Evolutionary conservation across 2,113 vertebrate species (phyloP), one percentile per base, ranked within the genome.

Genomic region (Nicator chloris): DNA sequence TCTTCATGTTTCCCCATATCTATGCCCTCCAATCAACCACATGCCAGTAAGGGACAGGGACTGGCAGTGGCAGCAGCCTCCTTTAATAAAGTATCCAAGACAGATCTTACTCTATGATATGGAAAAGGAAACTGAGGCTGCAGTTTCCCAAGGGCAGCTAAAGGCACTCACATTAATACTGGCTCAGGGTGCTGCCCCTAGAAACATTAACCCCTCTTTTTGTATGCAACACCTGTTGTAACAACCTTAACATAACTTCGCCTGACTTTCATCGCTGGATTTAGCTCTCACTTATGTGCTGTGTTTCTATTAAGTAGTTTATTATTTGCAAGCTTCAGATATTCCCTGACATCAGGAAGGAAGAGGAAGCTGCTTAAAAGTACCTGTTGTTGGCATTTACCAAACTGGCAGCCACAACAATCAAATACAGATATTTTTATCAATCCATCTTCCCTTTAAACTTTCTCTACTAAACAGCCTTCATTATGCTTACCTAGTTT

Each of bases 401-500:
- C 69, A 61, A 65, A 59, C 6, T 27, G 37, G 44, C 51, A 88
- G 61, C 31, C 28, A n/a, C n/a, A 72, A 57, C 40, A 77, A 22
- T 15, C 9, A 5, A 84, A 90, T 21, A 61, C 15, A 59, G 27
- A 39, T n/a, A 69, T 40, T 65, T 77, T 86, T 66, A 79, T 64
- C 40, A 57, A 15, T 13, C 42, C 13, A 13, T 71, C n/a, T 65
- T 69, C 75, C 42, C 61, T 83, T 79, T 44, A 59, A 50, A 60
- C 49, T 33, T 56, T 69, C 68, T 30, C 37, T 51, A 9, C 7
- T 71, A 31, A 79, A 75, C 33, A 44, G n/a, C 6, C 28, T 65
- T n/a, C 21, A 44, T 49, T 87, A 49, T 51, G n/a, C 96, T 97
- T 80, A 99, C 99, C 99, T 99, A 95, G 97, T 93, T 95, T 99